Conservation (phyloP, 35 echinoderm and acorn worm genomes). For the Stichopus chloronotus region DNA sequence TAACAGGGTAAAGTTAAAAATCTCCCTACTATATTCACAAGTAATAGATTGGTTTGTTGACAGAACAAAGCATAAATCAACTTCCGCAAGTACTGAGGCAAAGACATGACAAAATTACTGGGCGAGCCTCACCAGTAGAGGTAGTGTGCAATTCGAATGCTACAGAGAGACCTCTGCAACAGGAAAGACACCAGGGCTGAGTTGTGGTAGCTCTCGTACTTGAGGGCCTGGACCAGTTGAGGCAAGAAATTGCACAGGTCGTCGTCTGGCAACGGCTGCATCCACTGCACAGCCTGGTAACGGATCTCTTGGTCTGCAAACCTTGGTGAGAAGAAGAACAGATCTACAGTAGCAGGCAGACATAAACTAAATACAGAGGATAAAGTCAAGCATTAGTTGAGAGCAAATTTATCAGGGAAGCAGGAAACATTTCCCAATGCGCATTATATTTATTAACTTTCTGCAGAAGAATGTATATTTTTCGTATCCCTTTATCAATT, state of each 20-base stretch:
- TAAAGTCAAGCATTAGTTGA: not conserved
- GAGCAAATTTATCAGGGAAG: not conserved
- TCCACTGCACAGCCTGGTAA: constrained; percentile 82
- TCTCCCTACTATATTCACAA: too few species aligned
- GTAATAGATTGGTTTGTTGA: too few species aligned
- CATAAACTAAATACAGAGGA: not conserved
- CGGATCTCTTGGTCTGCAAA: constrained; percentile 92
- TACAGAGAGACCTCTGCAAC: constrained; percentile 73
- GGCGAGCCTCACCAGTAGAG: constrained; percentile 84
- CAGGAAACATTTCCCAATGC: too few species aligned
- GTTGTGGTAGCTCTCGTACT: constrained; percentile 97
- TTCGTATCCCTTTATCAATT: too few species aligned
- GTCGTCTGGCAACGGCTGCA: constrained; percentile 74
- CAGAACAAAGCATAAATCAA: too few species aligned
- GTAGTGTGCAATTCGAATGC: constrained; percentile 87
- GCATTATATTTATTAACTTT: too few species aligned
- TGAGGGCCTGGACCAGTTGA: constrained; percentile 93
- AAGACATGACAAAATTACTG: not conserved
- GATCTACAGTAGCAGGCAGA: not conserved
- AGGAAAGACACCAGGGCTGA: constrained; percentile 86
- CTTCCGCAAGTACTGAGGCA: too few species aligned
- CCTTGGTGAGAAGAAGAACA: constrained; percentile 57
- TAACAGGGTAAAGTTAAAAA: too few species aligned
- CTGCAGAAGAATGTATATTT: too few species aligned
- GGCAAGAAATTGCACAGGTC: constrained; percentile 93